Conservation (phyloP, 2,888 invertebrate species). For the Plebejus anna region DNA sequence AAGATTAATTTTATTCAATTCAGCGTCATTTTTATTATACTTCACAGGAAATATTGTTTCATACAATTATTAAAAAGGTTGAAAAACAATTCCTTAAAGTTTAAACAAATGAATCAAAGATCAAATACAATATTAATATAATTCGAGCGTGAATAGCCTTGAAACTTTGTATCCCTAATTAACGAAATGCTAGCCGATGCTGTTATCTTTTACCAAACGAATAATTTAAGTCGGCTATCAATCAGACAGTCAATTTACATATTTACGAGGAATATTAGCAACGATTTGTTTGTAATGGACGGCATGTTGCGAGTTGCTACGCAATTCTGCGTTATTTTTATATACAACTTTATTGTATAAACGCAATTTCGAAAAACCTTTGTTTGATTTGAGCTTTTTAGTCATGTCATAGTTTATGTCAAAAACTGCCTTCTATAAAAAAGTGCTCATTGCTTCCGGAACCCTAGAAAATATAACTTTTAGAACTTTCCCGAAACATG, state of each 20-base stretch:
- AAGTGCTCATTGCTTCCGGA: too few relatives aligned
- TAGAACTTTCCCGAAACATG: too few relatives aligned
- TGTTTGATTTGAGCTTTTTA: not conserved
- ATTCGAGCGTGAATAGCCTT: not conserved
- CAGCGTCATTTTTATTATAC: too few relatives aligned
- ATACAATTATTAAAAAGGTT: not conserved
- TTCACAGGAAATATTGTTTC: too few relatives aligned
- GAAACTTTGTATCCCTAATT: slow-evolving; percentile 14
- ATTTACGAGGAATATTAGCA: slow-evolving; percentile 27
- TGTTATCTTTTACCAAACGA: slow-evolving; percentile 20
- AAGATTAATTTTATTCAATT: too few relatives aligned
- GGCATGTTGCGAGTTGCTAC: slow-evolving; percentile 8
- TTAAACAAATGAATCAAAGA: not conserved
- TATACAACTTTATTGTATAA: not conserved
- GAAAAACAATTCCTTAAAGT: not conserved
- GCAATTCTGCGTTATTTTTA: not conserved
- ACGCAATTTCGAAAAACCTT: not conserved
- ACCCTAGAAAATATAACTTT: too few relatives aligned
- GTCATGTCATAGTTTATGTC: too few relatives aligned
- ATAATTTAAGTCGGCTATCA: slow-evolving; percentile 28
- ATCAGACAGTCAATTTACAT: slow-evolving; percentile 31
- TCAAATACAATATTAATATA: not conserved
- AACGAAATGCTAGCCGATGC: slow-evolving; percentile 21
- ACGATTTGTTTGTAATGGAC: slow-evolving; percentile 15
- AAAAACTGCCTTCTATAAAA: too few relatives aligned